Percentiles rank a stretch among this genome's conserved stretches.
Evolutionary conservation across 1,140 invertebrate genomes (phyloP).

Genomic region (Zaprionus kolodkinae): DNA sequence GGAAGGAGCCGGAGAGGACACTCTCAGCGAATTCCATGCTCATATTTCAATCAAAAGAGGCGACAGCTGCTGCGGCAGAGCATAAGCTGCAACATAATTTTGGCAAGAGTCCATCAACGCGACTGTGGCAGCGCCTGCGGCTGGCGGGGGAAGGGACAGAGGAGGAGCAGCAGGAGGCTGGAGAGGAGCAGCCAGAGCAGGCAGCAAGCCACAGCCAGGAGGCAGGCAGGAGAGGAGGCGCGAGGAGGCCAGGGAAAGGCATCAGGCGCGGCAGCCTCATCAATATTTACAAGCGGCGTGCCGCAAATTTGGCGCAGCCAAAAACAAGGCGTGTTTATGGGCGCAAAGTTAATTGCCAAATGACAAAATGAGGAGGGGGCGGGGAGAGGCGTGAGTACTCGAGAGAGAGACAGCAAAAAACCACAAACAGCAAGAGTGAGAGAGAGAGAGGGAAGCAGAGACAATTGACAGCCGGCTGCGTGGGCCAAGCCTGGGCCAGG

Average conservation of each 20-base stretch:
- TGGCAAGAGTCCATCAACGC: conserved; percentile 79
- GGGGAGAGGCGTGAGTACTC: neutral
- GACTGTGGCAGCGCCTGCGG: conserved; percentile 20
- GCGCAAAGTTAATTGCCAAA: conserved; percentile 79
- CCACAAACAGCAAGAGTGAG: conserved; percentile 31
- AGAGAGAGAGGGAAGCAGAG: neutral
- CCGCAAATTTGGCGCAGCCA: conserved; percentile 68
- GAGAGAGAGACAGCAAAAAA: conserved; percentile 28
- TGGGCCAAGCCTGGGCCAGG: conserved; percentile 23
- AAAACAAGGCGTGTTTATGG: conserved; percentile 46
- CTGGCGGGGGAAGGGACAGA: neutral
- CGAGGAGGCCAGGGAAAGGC: neutral
- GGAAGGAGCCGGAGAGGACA: conserved; percentile 5
- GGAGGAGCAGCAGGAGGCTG: neutral
- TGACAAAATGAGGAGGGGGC: conserved; percentile 70
- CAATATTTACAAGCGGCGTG: conserved; percentile 81
- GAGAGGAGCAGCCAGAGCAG: neutral
- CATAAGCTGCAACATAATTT: conserved; percentile 81
- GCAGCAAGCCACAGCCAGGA: neutral
- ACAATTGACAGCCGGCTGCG: conserved; percentile 54
- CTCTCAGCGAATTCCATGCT: conserved; percentile 46
- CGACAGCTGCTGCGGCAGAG: conserved; percentile 69
- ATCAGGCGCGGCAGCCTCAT: conserved; percentile 54
- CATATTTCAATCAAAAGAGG: conserved; percentile 81
- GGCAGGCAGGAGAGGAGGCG: neutral